A percentile compares a stretch with the other conserved stretches of the same genome.
These are phyloP conservation scores for Plectus sambesii DNA, from an alignment of 1,140 invertebrate genomes.

Conservation along the genomic window DNA sequence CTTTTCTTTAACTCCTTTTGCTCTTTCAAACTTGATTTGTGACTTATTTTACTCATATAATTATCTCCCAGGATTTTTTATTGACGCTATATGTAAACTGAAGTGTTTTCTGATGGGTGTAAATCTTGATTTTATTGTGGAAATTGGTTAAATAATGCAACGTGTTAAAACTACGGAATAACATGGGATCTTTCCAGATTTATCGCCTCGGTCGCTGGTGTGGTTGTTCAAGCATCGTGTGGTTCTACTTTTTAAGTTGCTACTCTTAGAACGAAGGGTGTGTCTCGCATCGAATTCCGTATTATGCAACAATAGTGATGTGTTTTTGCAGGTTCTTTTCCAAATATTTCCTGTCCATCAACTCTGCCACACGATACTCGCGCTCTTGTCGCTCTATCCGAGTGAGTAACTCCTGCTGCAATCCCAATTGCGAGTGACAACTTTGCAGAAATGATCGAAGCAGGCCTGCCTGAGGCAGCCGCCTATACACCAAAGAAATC, in stretches of 20 bases:
- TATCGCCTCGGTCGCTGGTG: slow-evolving; percentile 67
- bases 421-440: neutral
- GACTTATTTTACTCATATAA: slow-evolving; percentile 58
- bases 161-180: neutral
- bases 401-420: slow-evolving; percentile 51
- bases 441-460: slow-evolving; percentile 56
- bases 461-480: slow-evolving; percentile 69
- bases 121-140: slow-evolving; percentile 12
- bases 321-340: slow-evolving; percentile 57
- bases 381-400: slow-evolving; percentile 77
- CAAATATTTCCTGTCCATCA: slow-evolving; percentile 81
- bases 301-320: no score
- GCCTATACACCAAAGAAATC: slow-evolving; percentile 63
- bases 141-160: slow-evolving; percentile 1
- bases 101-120: neutral
- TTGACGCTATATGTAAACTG: slow-evolving; percentile 51
- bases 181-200: slow-evolving; percentile 53
- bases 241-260: slow-evolving; percentile 78
- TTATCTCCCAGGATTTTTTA: slow-evolving; percentile 66
- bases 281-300: slow-evolving; percentile 3
- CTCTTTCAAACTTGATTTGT: slow-evolving; percentile 35
- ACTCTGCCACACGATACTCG: slow-evolving; percentile 71
- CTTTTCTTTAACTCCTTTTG: neutral
- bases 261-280: slow-evolving; percentile 76
- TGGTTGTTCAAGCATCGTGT: slow-evolving; percentile 79